Evolutionary conservation across 2,888 invertebrate genomes (phyloP).

Genomic region (Ornithoptera alexandrae): DNA sequence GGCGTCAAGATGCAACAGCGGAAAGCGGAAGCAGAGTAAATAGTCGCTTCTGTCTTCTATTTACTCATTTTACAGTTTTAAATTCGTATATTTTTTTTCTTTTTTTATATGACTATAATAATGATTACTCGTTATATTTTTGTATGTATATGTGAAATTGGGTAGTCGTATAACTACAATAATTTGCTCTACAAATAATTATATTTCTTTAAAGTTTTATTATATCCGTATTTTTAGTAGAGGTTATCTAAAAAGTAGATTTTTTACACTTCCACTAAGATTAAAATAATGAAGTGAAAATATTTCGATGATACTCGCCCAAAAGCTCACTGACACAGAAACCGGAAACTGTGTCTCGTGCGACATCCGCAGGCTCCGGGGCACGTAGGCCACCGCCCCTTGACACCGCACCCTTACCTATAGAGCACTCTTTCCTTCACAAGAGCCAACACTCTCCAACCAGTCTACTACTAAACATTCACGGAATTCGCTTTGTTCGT

Average conservation of each 20-base stretch:
- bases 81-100: too few relatives aligned
- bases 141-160: too few relatives aligned
- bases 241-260: too few relatives aligned
- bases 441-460: slow-evolving; percentile 46
- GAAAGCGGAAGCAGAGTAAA: not conserved
- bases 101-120: too few relatives aligned
- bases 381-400: slow-evolving; percentile 43
- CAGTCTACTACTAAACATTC: slow-evolving; percentile 37
- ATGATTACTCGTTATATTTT: too few relatives aligned
- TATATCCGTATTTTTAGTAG: too few relatives aligned
- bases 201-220: too few relatives aligned
- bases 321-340: slow-evolving; percentile 36
- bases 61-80: not conserved
- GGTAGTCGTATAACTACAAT: too few relatives aligned
- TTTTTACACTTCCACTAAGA: not conserved
- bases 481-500: slow-evolving; percentile 29
- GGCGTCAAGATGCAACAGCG: not conserved
- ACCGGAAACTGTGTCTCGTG: slow-evolving; percentile 35
- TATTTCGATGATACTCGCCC: slow-evolving; percentile 18
- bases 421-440: slow-evolving; percentile 38
- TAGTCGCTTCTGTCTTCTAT: not conserved
- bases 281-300: not conserved
- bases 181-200: too few relatives aligned
- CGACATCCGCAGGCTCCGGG: slow-evolving; percentile 22
- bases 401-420: slow-evolving; percentile 44